Evolutionary conservation across 2,888 invertebrate species (phyloP).

Genomic region (Camponotus fellah): DNA sequence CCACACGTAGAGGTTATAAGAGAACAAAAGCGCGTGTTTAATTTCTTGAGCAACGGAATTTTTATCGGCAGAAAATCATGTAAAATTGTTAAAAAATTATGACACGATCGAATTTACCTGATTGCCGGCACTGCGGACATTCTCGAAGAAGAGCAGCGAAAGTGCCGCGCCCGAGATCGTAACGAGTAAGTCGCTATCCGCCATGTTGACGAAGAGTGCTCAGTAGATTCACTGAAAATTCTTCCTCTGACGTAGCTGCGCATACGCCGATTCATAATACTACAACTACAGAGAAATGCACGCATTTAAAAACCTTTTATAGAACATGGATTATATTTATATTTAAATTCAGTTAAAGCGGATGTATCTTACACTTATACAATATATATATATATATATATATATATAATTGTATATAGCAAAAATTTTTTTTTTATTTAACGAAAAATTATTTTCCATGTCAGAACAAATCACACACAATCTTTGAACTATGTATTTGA

Average conservation of each 20-base stretch:
- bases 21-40: not conserved
- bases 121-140: conserved; percentile 88
- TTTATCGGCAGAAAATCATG: not conserved
- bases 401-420: no score
- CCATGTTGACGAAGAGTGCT: conserved; percentile 80
- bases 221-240: not conserved
- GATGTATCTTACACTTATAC: not conserved
- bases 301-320: not conserved
- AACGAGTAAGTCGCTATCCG: conserved; percentile 80
- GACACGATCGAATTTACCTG: conserved; percentile 86
- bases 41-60: not conserved
- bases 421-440: no score
- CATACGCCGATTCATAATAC: not conserved
- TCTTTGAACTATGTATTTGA: no score
- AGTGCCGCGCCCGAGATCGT: conserved; percentile 89
- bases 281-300: not conserved
- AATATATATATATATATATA: not conserved
- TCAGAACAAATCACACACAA: no score
- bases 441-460: no score
- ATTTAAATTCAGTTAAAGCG: not conserved
- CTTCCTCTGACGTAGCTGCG: conserved; percentile 7
- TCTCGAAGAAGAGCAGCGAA: conserved; percentile 90
- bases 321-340: not conserved
- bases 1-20: conserved; percentile 29
- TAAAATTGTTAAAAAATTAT: not conserved